These are phyloP conservation scores for Ostrea edulis DNA, from an alignment of 1,140 invertebrate genomes.

Conservation along the genomic window DNA sequence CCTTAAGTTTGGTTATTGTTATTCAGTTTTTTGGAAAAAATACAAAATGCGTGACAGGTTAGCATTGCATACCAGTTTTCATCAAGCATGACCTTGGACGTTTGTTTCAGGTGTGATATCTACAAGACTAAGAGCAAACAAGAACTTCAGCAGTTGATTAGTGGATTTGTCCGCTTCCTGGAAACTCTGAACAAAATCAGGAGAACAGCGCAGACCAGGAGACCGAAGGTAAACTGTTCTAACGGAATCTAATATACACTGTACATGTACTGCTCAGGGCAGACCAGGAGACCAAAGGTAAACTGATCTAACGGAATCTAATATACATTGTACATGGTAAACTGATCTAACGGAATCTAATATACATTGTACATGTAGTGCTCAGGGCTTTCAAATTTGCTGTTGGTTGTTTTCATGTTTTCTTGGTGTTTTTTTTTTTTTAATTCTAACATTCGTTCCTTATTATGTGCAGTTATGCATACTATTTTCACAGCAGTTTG, in stretches of 20 bases:
- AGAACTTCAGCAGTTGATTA: slow-evolving; percentile 85
- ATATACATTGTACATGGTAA: slow-evolving; percentile 41
- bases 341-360: background rate
- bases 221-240: slow-evolving; percentile 60
- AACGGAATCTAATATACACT: too few relatives aligned
- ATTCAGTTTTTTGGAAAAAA: too few relatives aligned
- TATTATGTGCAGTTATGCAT: too few relatives aligned
- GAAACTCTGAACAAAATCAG: slow-evolving; percentile 93
- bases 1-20: too few relatives aligned
- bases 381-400: too few relatives aligned
- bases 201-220: slow-evolving; percentile 65
- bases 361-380: too few relatives aligned
- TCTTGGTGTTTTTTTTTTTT: too few relatives aligned
- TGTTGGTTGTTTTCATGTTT: too few relatives aligned
- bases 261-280: too few relatives aligned
- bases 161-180: slow-evolving; percentile 91
- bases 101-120: slow-evolving; percentile 87
- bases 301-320: background rate
- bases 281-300: slow-evolving; percentile 66
- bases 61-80: background rate
- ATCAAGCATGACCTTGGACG: background rate
- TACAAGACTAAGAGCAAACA: slow-evolving; percentile 84
- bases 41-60: too few relatives aligned
- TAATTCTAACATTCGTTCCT: too few relatives aligned
- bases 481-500: too few relatives aligned